phyloP scores from a whole-genome alignment of 2,113 vertebrate species.

The Platanista minor region DNA sequence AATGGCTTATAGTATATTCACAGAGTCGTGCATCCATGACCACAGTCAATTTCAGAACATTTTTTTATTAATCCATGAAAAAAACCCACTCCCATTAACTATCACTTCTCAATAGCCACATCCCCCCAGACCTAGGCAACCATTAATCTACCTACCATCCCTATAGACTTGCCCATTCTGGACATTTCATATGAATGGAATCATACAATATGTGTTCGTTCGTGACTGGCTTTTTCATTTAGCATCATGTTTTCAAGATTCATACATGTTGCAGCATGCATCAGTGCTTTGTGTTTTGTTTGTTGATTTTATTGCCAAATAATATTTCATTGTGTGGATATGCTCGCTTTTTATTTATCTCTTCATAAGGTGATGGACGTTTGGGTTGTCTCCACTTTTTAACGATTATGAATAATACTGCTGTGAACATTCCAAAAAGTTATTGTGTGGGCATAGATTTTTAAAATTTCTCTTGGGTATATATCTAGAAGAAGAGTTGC shows the following conservation, averaged over 20 bases:
- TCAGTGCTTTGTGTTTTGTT: neutral
- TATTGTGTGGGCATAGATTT: neutral
- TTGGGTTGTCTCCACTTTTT: neutral
- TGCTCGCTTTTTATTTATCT: neutral
- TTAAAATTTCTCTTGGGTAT: neutral
- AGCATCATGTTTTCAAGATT: neutral
- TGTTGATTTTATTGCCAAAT: neutral
- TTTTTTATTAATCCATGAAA: neutral
- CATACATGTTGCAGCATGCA: neutral
- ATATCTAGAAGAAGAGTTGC: neutral
- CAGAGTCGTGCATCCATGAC: neutral
- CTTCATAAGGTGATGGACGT: neutral
- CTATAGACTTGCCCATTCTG: neutral
- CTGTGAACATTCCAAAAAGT: neutral
- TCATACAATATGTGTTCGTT: neutral
- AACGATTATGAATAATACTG: neutral
- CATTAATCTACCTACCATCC: neutral
- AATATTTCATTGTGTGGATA: neutral
- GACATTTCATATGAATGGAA: neutral
- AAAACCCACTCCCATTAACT: neutral
- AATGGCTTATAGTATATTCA: neutral
- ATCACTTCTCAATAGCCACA: neutral
- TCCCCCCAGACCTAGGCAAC: neutral
- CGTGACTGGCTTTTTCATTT: neutral
- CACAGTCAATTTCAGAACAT: neutral